These are phyloP conservation scores for Zaprionus vittiger DNA, from an alignment of 1,140 invertebrate genomes.

Conservation along the genomic window DNA sequence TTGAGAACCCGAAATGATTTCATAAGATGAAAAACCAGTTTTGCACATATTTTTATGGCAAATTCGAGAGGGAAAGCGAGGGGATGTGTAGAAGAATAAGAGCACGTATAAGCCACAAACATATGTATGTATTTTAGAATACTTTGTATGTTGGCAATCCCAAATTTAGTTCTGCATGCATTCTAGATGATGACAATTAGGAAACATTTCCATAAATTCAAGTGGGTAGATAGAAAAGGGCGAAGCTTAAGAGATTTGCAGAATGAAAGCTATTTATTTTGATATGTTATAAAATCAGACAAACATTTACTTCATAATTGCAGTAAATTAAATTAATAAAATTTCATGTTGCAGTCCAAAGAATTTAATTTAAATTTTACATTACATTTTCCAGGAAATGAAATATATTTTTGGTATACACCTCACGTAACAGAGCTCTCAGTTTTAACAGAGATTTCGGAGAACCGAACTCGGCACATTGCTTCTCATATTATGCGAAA, in stretches of 20 bases:
- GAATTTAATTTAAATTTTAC: slow-evolving; percentile 21
- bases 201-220: slow-evolving; percentile 26
- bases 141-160: slow-evolving; percentile 40
- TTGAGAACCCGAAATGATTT: slow-evolving; percentile 72
- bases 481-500: slow-evolving; percentile 21
- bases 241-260: background rate
- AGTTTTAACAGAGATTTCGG: slow-evolving; percentile 5
- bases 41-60: slow-evolving; percentile 57
- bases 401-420: background rate
- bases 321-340: background rate
- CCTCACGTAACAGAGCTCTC: slow-evolving; percentile 2
- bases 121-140: slow-evolving; percentile 23
- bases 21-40: slow-evolving; percentile 75
- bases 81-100: background rate
- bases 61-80: background rate
- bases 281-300: too few species aligned
- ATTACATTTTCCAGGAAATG: background rate
- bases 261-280: background rate
- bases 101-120: slow-evolving; percentile 19
- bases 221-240: background rate
- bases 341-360: background rate
- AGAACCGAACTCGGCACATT: slow-evolving; percentile 2
- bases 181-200: slow-evolving; percentile 53
- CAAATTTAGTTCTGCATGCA: slow-evolving; percentile 23
- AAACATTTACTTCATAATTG: background rate